Conservation (phyloP, 1,140 invertebrate genomes). For the Pogonognathellus flavescens region DNA sequence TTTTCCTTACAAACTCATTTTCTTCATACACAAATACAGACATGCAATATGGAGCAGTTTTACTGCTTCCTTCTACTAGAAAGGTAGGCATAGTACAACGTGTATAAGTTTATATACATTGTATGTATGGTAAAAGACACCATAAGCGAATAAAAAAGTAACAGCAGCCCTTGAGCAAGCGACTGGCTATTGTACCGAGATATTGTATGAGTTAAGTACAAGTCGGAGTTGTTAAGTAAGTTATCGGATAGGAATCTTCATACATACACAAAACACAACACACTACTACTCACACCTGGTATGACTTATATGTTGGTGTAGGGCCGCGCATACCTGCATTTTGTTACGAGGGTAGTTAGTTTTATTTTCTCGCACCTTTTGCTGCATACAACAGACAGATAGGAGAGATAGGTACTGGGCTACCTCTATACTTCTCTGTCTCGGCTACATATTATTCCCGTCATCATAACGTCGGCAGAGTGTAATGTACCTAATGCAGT, state of each 20-base stretch:
- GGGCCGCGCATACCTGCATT: neutral
- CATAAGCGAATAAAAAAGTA: neutral
- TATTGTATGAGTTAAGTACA: too few relatives aligned
- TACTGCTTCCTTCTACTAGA: too few relatives aligned
- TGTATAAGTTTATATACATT: neutral
- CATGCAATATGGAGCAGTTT: too few relatives aligned
- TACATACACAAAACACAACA: neutral
- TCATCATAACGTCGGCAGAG: too few relatives aligned
- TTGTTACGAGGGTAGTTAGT: constrained; percentile 27
- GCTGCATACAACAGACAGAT: neutral
- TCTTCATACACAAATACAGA: too few relatives aligned
- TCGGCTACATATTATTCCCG: too few relatives aligned
- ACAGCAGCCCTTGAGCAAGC: neutral
- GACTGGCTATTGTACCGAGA: too few relatives aligned
- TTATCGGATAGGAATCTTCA: constrained; percentile 36
- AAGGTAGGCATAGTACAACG: neutral
- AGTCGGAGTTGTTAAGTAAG: constrained; percentile 25
- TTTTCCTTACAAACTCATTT: too few relatives aligned
- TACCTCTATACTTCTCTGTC: too few relatives aligned
- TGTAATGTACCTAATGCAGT: too few relatives aligned
- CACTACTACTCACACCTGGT: constrained; percentile 12
- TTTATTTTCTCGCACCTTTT: constrained; percentile 38
- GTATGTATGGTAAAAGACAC: neutral
- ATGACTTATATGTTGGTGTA: neutral
- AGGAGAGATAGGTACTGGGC: too few relatives aligned